These are phyloP conservation scores for Coelinius sp. DNA, from an alignment of 2,888 invertebrate species.

Conservation along the genomic window DNA sequence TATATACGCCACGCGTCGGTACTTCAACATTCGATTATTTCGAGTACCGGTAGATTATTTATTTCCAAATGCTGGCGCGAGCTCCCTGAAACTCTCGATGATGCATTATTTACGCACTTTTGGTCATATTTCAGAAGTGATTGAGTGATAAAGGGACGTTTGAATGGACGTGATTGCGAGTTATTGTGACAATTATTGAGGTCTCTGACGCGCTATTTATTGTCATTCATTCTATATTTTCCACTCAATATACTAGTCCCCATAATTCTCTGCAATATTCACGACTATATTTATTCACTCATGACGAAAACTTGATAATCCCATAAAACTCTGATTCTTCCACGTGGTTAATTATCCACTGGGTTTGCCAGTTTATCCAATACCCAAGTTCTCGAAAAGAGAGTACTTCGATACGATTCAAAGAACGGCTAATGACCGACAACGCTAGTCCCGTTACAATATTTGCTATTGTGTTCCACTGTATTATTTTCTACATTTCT, in stretches of 20 bases:
- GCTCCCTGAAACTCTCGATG: background rate
- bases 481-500: background rate
- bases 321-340: background rate
- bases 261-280: background rate
- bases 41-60: background rate
- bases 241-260: background rate
- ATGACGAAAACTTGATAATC: background rate
- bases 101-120: background rate
- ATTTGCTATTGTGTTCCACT: slow-evolving; percentile 35
- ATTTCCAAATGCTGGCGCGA: background rate
- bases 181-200: background rate
- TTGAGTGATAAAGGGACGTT: background rate
- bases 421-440: slow-evolving; percentile 43
- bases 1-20: background rate
- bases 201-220: background rate
- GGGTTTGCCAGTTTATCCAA: slow-evolving; percentile 9
- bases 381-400: slow-evolving; percentile 20
- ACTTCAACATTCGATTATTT: background rate
- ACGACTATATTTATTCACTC: background rate
- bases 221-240: background rate
- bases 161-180: background rate
- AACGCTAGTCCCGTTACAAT: slow-evolving; percentile 35
- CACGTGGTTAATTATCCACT: background rate
- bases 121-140: background rate
- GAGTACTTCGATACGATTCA: slow-evolving; percentile 41